These are phyloP conservation scores for Melanotaenia boesemani DNA, from an alignment of 2,797 vertebrate genomes.

Conservation along the genomic window DNA sequence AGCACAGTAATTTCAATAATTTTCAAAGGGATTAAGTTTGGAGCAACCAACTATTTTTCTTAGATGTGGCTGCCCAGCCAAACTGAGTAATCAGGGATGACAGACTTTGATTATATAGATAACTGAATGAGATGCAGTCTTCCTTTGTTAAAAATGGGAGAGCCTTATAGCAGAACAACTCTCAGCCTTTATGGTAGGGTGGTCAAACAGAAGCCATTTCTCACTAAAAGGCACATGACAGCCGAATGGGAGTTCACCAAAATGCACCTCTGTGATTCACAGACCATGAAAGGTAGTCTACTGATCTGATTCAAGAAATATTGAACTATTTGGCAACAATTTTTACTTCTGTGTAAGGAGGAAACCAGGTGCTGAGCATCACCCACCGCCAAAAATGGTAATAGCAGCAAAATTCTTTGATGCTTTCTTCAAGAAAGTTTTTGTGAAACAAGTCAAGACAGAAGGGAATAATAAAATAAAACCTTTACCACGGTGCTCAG, in stretches of 20 bases:
- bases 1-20: neutral
- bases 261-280: neutral
- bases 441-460: neutral
- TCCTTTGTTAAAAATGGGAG: neutral
- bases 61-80: neutral
- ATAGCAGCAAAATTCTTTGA: neutral
- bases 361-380: neutral
- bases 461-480: neutral
- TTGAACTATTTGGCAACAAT: neutral
- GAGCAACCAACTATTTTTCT: too few relatives aligned
- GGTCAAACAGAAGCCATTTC: constrained; percentile 3
- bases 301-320: neutral
- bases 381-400: neutral
- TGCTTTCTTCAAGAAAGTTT: neutral
- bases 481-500: neutral
- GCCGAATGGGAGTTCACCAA: neutral
- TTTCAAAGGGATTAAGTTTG: neutral
- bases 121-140: neutral
- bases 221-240: neutral
- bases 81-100: neutral
- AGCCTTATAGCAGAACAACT: neutral
- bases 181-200: neutral
- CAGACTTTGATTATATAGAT: too few relatives aligned
- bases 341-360: neutral
- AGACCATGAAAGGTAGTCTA: neutral